phyloP scores from a whole-genome alignment of 2,797 vertebrate genomes.

The Acanthis flammea region DNA sequence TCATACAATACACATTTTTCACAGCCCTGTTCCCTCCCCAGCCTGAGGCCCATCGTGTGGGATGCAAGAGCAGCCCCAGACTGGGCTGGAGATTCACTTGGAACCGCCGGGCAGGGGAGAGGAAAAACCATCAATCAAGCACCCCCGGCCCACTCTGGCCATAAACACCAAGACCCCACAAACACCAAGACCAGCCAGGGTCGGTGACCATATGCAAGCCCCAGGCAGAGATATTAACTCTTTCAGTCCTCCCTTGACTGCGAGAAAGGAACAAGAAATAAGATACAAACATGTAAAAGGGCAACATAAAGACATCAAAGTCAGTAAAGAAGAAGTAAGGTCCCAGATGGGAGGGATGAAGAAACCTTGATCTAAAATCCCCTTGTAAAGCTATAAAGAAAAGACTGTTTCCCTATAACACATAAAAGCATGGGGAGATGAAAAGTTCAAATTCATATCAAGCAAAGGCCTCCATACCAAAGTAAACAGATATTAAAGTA shows the following conservation, averaged over 20 bases:
- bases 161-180: too few relatives aligned
- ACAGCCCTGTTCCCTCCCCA: too few relatives aligned
- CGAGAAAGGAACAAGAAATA: not conserved
- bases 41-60: too few relatives aligned
- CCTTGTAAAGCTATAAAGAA: not conserved
- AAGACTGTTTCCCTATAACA: not conserved
- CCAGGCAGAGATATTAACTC: not conserved
- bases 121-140: too few relatives aligned
- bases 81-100: too few relatives aligned
- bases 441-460: not conserved
- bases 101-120: too few relatives aligned
- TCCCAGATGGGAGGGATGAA: not conserved
- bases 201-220: not conserved
- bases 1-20: too few relatives aligned
- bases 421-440: not conserved
- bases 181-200: too few relatives aligned
- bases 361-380: not conserved
- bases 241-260: not conserved
- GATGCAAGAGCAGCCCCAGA: too few relatives aligned
- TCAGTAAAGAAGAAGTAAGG: not conserved
- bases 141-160: accelerated
- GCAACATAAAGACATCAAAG: not conserved
- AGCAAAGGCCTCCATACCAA: not conserved
- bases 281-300: not conserved
- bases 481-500: not conserved